Conservation (phyloP, 2,888 invertebrate genomes). For the Drosophila mimetica region DNA sequence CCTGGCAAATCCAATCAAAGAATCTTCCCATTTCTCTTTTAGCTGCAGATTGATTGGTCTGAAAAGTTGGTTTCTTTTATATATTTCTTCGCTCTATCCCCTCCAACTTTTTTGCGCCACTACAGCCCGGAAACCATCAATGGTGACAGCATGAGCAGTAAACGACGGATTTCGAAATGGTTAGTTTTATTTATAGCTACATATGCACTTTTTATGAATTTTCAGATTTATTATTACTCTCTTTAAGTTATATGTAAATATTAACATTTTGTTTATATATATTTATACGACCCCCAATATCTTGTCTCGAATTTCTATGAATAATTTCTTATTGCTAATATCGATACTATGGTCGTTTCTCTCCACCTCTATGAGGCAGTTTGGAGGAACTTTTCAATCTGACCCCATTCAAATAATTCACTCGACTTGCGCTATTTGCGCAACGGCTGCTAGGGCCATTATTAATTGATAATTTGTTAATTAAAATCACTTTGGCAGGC, state of each 20-base stretch:
- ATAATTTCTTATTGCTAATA: not conserved
- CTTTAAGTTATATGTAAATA: too few relatives aligned
- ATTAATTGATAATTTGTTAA: constrained; percentile 61
- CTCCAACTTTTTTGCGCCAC: not conserved
- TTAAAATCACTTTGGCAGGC: constrained; percentile 49
- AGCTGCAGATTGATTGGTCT: constrained; percentile 25
- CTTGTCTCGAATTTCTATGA: too few relatives aligned
- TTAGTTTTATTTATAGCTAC: too few relatives aligned
- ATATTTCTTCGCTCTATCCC: constrained; percentile 1
- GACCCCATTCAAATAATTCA: constrained; percentile 13
- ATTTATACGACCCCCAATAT: too few relatives aligned
- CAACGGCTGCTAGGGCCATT: constrained; percentile 39
- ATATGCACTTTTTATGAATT: too few relatives aligned
- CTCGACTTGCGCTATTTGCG: constrained; percentile 1
- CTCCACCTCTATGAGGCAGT: not conserved
- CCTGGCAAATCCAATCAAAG: constrained; percentile 39
- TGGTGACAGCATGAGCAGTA: not conserved
- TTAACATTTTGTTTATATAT: too few relatives aligned
- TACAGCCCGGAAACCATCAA: too few relatives aligned
- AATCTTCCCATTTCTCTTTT: constrained; percentile 13
- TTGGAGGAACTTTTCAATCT: not conserved
- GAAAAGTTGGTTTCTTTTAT: constrained; percentile 3
- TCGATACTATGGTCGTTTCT: not conserved
- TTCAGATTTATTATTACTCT: too few relatives aligned
- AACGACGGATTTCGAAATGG: too few relatives aligned